Conservation (phyloP, 2,888 invertebrate species). For the Protonemura montana region DNA sequence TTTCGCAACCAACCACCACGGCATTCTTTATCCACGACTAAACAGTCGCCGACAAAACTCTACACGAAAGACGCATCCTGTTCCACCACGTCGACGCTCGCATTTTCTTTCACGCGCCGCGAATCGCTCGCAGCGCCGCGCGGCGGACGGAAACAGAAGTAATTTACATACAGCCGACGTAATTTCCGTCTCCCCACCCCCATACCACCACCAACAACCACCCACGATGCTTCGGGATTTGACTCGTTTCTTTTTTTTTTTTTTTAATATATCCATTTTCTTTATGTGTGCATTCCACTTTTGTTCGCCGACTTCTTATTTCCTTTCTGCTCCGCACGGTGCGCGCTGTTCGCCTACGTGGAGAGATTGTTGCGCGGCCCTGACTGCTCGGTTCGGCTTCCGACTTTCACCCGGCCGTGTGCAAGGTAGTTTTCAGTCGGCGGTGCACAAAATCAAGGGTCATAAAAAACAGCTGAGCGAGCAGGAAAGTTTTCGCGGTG, state of each 20-base stretch:
- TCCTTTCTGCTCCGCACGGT: background rate
- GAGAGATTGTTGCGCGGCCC: no score
- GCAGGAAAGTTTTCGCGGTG: background rate
- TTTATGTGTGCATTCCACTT: conserved; percentile 15
- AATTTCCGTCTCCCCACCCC: conserved; percentile 35
- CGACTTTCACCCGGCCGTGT: no score
- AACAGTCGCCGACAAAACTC: no score
- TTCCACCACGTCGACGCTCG: no score
- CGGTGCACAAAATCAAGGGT: background rate
- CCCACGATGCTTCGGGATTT: background rate
- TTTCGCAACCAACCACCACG: no score
- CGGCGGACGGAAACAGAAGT: conserved; percentile 24
- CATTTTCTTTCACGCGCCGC: background rate
- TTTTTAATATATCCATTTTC: conserved; percentile 26
- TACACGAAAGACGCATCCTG: no score
- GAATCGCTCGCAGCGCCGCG: background rate
- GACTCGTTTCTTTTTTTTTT: background rate
- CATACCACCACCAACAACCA: background rate
- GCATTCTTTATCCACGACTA: no score
- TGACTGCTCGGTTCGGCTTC: no score
- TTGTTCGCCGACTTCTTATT: conserved; percentile 9
- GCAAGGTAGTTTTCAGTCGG: background rate
- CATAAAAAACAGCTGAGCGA: background rate
- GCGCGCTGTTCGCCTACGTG: no score
- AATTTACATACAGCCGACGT: conserved; percentile 44